Base-by-base conservation (phyloP, 1,140 invertebrate species). In the Lepidurus apus region DNA sequence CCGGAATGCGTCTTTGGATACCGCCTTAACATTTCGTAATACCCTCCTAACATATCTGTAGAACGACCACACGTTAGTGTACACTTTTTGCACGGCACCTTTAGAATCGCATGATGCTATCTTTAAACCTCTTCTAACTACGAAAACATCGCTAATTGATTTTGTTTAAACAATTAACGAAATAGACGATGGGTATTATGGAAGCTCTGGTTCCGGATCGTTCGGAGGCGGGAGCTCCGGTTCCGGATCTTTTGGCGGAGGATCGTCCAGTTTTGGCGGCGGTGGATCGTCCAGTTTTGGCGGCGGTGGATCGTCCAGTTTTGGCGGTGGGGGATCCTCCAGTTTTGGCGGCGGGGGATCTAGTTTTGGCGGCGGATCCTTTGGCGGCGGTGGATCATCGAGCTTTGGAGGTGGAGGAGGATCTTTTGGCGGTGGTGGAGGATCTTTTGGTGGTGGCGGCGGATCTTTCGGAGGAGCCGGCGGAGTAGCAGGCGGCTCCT, bases 381-480 rank as follows among this genome's bases (percentile, higher is more conserved):
- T 65, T n/a, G 53, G 53, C 1, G 53, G 53, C 0, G 13, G 53
- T 7, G 53, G 53, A 7, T 65, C 53, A 0, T 65, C 47, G 11
- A 65, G 47, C 9, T 75, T 85, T 74, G 80, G 43, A 11, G 75
- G 74, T 42, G 75, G 77, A 26, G 80, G 82, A 9, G 34, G 34
- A 34, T 34, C 34, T 3, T 34, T 34, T 3, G 34, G 34, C 80
- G 75, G 80, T 74, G 80, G 80, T 73, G 73, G 45, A 0, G 45
- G 45, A 17, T 47, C 45, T 21, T 65, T 77, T 74, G 77, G 76
- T 42, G 80, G 79, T 26, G 80, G 77, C 24, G 47, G 79, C 75
- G 45, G 81, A 73, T 43, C 77, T 34, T 77, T 42, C 42, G 79
- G 73, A 78, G 79, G 79, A 26, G 80, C 77, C n/a, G 74, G 79